These are phyloP conservation scores for Cheilinus undulatus DNA, from an alignment of 2,113 vertebrate genomes.

Conservation along the genomic window DNA sequence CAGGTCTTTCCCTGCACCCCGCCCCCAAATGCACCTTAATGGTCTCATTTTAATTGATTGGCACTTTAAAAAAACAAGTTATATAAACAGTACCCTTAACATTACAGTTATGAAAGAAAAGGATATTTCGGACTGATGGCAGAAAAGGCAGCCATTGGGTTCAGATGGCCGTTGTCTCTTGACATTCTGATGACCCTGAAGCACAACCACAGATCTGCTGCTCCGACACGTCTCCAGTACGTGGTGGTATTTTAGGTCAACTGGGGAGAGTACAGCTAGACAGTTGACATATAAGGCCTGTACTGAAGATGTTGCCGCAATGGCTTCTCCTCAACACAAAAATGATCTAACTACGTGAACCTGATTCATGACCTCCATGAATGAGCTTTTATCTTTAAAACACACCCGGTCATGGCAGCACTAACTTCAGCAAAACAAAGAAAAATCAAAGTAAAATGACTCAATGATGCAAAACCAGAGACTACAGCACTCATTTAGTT, in stretches of 20 bases:
- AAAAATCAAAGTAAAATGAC: constrained; percentile 75
- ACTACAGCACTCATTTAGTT: constrained; percentile 89
- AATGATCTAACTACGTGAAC: constrained; percentile 48
- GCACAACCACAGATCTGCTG: constrained; percentile 36
- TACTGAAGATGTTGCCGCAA: constrained; percentile 65
- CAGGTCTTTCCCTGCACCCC: constrained; percentile 43
- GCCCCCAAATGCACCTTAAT: constrained; percentile 79
- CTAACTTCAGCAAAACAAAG: constrained; percentile 69
- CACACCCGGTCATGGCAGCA: constrained; percentile 41
- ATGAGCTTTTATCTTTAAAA: constrained; percentile 52
- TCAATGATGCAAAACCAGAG: constrained; percentile 85
- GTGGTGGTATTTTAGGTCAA: constrained; percentile 23
- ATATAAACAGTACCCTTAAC: constrained; percentile 84
- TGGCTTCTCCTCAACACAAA: constrained; percentile 65
- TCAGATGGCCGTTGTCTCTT: constrained; percentile 49
- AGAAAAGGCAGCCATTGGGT: constrained; percentile 70
- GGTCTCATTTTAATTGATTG: constrained; percentile 82
- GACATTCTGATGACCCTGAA: constrained; percentile 45
- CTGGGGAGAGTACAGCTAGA: constrained; percentile 43
- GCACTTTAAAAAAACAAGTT: constrained; percentile 84
- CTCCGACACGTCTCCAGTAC: constrained; percentile 40
- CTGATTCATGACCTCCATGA: constrained; percentile 48
- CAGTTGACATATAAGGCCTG: constrained; percentile 72
- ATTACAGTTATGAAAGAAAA: constrained; percentile 80
- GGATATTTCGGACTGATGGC: constrained; percentile 71